Evolutionary conservation across 1,140 invertebrate species (phyloP).

Genomic region (Leptoteleia sp.): DNA sequence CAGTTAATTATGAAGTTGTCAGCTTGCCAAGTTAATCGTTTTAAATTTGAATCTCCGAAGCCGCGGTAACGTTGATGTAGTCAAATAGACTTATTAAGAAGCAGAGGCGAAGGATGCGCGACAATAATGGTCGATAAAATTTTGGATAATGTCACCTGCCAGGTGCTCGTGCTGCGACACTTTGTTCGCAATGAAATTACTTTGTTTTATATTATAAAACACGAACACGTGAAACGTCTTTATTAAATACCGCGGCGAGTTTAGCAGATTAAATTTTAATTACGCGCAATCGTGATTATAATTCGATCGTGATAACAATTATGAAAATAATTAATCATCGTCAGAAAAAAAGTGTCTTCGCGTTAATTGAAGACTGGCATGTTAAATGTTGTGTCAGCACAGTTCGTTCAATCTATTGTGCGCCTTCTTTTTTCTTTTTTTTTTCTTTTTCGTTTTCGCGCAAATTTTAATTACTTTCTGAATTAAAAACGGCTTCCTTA

Average conservation of each 20-base stretch:
- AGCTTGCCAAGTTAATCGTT: conserved; percentile 20
- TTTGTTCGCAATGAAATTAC: background rate
- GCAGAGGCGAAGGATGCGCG: conserved; percentile 10
- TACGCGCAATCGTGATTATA: conserved; percentile 19
- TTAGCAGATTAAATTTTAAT: conserved; percentile 41
- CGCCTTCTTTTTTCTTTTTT: too few species aligned
- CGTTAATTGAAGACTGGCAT: conserved; percentile 26
- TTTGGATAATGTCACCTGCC: conserved; percentile 43
- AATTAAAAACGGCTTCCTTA: too few species aligned
- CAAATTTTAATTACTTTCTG: too few species aligned
- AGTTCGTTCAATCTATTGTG: too few species aligned
- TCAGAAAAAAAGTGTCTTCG: conserved; percentile 14
- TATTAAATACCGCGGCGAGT: conserved; percentile 21
- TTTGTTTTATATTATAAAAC: conserved; percentile 40
- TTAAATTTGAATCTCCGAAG: background rate
- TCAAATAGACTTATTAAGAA: conserved; percentile 43
- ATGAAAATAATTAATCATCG: conserved; percentile 44
- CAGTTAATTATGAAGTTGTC: background rate
- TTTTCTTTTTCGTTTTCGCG: too few species aligned
- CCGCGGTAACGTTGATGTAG: conserved; percentile 26
- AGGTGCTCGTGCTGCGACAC: conserved; percentile 15
- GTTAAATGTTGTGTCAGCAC: conserved; percentile 4
- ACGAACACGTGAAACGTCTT: conserved; percentile 22
- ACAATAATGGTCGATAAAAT: conserved; percentile 41
- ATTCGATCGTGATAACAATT: conserved; percentile 36